A percentile compares a stretch with the other conserved stretches of the same genome.
Evolutionary conservation across 2,888 invertebrate species (phyloP).

Genomic region (Pristionchus japonicus): DNA sequence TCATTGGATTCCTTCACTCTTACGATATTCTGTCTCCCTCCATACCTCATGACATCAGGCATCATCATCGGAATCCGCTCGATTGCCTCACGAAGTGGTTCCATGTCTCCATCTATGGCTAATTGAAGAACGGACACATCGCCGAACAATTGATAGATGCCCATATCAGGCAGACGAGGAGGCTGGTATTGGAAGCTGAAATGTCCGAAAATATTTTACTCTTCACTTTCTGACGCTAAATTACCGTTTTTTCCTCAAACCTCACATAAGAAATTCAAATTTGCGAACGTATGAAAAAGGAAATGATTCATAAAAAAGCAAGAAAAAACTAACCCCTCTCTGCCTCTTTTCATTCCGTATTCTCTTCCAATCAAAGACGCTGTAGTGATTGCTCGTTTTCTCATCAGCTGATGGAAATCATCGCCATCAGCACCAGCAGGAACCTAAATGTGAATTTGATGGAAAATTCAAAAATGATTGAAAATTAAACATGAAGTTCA

Average conservation of each 20-base stretch:
- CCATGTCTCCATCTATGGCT: conserved; percentile 7
- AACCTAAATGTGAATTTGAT: neutral
- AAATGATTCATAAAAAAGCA: too few species aligned
- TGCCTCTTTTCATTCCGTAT: neutral
- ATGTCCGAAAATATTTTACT: neutral
- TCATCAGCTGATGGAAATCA: conserved; percentile 38
- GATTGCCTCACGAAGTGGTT: neutral
- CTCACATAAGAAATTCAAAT: too few species aligned
- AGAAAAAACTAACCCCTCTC: neutral
- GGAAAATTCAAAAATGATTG: neutral
- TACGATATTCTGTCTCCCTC: too few species aligned
- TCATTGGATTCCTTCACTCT: too few species aligned
- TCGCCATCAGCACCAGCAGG: neutral
- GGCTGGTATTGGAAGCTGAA: conserved; percentile 13
- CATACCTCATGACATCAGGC: conserved; percentile 47
- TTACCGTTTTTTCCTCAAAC: too few species aligned
- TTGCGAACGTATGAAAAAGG: too few species aligned
- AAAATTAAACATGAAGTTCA: too few species aligned
- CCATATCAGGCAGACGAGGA: conserved; percentile 14
- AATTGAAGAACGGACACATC: neutral
- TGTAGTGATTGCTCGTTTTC: conserved; percentile 14
- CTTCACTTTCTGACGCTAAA: neutral
- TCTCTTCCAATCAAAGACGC: neutral
- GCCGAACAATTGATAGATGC: neutral
- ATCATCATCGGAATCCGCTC: neutral